A percentile compares a stretch with the other conserved stretches of the same genome.
These are phyloP conservation scores for Menura novaehollandiae DNA, from an alignment of 2,113 vertebrate species.

Conservation along the genomic window DNA sequence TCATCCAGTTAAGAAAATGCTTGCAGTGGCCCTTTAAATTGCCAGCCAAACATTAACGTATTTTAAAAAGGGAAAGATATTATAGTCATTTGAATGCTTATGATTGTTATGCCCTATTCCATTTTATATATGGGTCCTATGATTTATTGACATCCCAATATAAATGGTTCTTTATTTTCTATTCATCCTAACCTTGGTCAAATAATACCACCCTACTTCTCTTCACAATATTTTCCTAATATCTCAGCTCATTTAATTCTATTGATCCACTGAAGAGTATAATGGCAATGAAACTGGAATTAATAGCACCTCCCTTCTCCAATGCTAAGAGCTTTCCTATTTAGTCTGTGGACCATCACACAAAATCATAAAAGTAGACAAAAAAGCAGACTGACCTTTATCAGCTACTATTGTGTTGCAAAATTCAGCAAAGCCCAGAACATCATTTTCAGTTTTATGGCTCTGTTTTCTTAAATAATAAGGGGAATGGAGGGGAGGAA, in stretches of 20 bases:
- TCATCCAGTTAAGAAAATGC: not conserved
- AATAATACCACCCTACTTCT: slow-evolving; percentile 71
- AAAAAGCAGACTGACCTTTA: slow-evolving; percentile 75
- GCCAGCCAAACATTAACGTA: not conserved
- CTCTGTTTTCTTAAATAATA: slow-evolving; percentile 77
- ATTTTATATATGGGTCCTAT: slow-evolving; percentile 57
- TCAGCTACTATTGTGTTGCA: slow-evolving; percentile 66
- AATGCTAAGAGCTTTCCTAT: slow-evolving; percentile 70
- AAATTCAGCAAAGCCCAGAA: slow-evolving; percentile 73
- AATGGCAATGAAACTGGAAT: slow-evolving; percentile 74
- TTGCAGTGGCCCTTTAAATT: not conserved
- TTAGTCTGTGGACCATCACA: slow-evolving; percentile 73
- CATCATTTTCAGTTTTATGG: slow-evolving; percentile 76
- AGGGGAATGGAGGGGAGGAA: slow-evolving; percentile 65
- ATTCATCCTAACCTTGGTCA: slow-evolving; percentile 73
- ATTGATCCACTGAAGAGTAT: slow-evolving; percentile 78
- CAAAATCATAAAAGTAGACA: slow-evolving; percentile 73
- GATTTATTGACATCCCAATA: slow-evolving; percentile 72
- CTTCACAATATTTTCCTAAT: slow-evolving; percentile 82
- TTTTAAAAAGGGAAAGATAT: not conserved
- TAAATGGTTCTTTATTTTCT: slow-evolving; percentile 72
- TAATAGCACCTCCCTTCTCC: slow-evolving; percentile 70
- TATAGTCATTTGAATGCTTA: slow-evolving; percentile 27
- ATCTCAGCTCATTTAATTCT: slow-evolving; percentile 81
- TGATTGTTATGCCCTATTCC: slow-evolving; percentile 38